These are phyloP conservation scores for Drosophila antonietae DNA, from an alignment of 2,888 invertebrate species.

Conservation along the genomic window DNA sequence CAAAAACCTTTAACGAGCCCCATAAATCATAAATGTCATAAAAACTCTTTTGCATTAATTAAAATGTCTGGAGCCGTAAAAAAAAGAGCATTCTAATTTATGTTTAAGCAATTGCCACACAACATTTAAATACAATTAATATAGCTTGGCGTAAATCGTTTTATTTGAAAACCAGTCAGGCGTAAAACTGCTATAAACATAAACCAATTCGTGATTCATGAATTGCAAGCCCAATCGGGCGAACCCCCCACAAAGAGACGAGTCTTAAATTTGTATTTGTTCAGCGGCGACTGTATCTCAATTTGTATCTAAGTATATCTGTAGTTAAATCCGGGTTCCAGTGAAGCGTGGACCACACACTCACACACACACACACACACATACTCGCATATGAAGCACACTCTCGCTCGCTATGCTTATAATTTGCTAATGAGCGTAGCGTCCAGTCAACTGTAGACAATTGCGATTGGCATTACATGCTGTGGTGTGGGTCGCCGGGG, in stretches of 20 bases:
- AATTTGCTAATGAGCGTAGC: constrained; percentile 68
- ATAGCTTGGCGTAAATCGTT: constrained; percentile 27
- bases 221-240: constrained; percentile 21
- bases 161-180: constrained; percentile 41
- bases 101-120: constrained; percentile 44
- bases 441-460: constrained; percentile 71
- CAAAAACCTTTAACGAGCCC: constrained; percentile 8
- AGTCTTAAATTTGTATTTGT: constrained; percentile 39
- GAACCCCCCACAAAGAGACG: constrained; percentile 33
- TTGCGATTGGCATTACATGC: constrained; percentile 59
- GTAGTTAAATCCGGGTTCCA: constrained; percentile 40
- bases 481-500: constrained; percentile 46
- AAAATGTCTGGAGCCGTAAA: constrained; percentile 25
- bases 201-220: constrained; percentile 54
- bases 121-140: constrained; percentile 63
- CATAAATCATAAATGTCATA: constrained; percentile 50
- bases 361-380: constrained; percentile 26
- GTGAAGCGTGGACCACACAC: constrained; percentile 47
- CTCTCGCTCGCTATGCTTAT: constrained; percentile 34
- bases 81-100: constrained; percentile 64
- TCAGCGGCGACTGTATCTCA: constrained; percentile 30
- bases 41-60: constrained; percentile 56
- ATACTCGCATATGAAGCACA: constrained; percentile 10
- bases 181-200: constrained; percentile 52
- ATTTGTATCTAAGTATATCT: constrained; percentile 30